Percentiles rank a stretch among this genome's conserved stretches.
Evolutionary conservation across 2,113 vertebrate genomes (phyloP).

Genomic region (Gila orcuttii): DNA sequence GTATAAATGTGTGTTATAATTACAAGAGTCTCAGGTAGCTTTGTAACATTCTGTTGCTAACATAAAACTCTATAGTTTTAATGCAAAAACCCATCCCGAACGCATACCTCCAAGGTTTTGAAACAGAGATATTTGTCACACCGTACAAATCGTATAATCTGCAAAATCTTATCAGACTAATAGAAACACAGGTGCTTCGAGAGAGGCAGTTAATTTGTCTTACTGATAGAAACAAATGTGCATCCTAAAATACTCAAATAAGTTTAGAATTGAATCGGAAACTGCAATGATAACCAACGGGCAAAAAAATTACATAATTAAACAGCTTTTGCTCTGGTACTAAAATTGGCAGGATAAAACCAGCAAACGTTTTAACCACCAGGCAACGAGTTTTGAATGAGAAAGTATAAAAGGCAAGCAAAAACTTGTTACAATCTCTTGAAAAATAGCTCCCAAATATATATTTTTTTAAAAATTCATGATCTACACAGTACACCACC

Average conservation of each 20-base stretch:
- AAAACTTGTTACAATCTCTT: not conserved
- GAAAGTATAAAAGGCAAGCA: not conserved
- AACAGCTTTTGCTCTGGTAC: too few species aligned
- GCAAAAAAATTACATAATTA: too few species aligned
- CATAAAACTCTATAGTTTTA: not conserved
- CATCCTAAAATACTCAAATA: not conserved
- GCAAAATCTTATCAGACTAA: not conserved
- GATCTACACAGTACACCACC: not conserved
- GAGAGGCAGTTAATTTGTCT: not conserved
- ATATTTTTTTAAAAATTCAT: not conserved
- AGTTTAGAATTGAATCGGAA: not conserved
- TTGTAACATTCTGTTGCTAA: too few species aligned
- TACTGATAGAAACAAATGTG: conserved; percentile 3
- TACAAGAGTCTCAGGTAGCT: too few species aligned
- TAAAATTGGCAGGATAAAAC: not conserved
- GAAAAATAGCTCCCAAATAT: not conserved
- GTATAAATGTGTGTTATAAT: too few species aligned
- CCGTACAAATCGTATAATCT: not conserved
- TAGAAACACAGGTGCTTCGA: not conserved
- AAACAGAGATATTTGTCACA: not conserved
- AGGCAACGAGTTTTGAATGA: not conserved
- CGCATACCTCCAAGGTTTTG: not conserved
- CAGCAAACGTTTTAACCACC: not conserved
- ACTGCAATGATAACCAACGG: too few species aligned
- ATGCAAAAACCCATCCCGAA: not conserved